Conservation (phyloP, 2,888 invertebrate species). For the Rotaria sp. region DNA sequence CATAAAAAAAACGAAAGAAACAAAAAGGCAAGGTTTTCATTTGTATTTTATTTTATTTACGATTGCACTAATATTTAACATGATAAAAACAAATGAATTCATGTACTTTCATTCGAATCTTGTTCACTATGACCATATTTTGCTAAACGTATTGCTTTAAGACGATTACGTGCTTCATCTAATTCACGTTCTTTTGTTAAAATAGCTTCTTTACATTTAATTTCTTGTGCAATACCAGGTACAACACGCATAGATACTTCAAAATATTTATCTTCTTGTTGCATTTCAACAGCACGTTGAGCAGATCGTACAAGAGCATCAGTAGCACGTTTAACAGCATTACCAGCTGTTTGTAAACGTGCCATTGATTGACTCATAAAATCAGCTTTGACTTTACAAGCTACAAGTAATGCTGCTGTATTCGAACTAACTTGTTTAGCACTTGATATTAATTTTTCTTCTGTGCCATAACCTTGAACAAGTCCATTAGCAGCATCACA, state of each 20-base stretch:
- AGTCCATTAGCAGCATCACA: conserved; percentile 95
- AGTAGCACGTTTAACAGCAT: conserved; percentile 90
- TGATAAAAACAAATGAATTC: neutral
- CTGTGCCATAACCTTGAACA: conserved; percentile 67
- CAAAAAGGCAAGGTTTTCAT: neutral
- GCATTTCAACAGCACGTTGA: conserved; percentile 78
- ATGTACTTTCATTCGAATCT: conserved; percentile 17
- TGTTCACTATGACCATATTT: conserved; percentile 31
- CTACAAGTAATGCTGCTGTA: conserved; percentile 90
- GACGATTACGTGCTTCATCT: conserved; percentile 37
- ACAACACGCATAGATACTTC: conserved; percentile 37
- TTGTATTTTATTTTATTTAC: neutral
- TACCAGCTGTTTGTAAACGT: conserved; percentile 65
- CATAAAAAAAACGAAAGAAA: neutral
- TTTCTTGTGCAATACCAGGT: conserved; percentile 40
- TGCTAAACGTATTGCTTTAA: conserved; percentile 37
- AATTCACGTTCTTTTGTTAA: conserved; percentile 39
- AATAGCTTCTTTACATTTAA: conserved; percentile 36
- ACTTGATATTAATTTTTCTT: conserved; percentile 89
- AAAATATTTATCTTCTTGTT: conserved; percentile 72
- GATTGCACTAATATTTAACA: neutral
- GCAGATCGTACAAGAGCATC: conserved; percentile 92
- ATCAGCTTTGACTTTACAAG: conserved; percentile 97
- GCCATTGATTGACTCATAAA: conserved; percentile 86
- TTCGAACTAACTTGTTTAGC: conserved; percentile 83